Evolutionary conservation across 2,113 vertebrate species (phyloP), one percentile per base, ranked within the genome.

Genomic region (Tor tambroides): DNA sequence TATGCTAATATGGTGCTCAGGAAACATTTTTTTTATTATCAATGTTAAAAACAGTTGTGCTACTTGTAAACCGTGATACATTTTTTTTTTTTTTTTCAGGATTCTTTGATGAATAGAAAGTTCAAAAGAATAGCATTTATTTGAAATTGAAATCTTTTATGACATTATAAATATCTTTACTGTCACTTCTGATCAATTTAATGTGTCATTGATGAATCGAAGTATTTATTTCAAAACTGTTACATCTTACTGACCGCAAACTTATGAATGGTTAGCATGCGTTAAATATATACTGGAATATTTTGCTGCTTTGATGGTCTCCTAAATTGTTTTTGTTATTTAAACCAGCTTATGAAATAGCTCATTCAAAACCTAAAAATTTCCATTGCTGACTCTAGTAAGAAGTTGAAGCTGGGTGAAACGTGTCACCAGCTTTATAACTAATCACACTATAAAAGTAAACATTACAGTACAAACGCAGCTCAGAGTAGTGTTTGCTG

Each of bases 281-380:
- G 12, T 46, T 35, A 35, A 35, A 35, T 12, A 46, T 46, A 46
- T 46, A 3, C 43, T 46, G 43, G 43, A 12, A 46, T 46, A 11
- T 46, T 46, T 54, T 51, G 51, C 54, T 8, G 21, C 11, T 59
- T 51, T 7, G 3, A 17, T 80, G 78, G 23, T 80, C 4, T 80
- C 6, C 32, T 63, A 80, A 41, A 23, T 41, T 61, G 21, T 15
- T 59, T 78, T 59, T 35, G 78, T 38, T 80, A 30, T 80, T 80
- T 61, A 63, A 4, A 63, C 11, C 23, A 80, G 11, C 32, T 61
- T 41, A 10, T 63, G 19, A 80, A 26, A 26, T 38, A 9, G 6
- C 28, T 35, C 21, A 12, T 74, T 72, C 69, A 59, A 59, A 80
- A 59, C 11, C 5, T 43, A 6, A 61, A 59, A 15, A 14, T 23